Evolutionary conservation across 1,140 invertebrate species (phyloP).

Genomic region (Dreissena polymorpha): DNA sequence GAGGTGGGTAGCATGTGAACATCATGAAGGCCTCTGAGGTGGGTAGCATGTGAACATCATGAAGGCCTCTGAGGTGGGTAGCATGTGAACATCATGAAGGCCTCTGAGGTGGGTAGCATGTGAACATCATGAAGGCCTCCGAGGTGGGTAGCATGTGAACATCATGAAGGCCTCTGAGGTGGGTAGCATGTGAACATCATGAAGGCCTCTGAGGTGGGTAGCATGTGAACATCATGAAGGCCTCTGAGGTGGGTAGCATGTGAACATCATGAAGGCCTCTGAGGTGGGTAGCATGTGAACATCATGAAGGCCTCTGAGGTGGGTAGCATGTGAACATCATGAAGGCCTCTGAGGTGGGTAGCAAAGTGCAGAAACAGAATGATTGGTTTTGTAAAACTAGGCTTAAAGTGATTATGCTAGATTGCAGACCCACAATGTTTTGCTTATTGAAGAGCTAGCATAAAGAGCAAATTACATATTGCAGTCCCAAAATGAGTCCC

Average conservation of each 20-base stretch:
- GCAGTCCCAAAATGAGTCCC: too few species aligned
- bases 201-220: slow-evolving; percentile 90
- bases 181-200: slow-evolving; percentile 90
- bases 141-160: slow-evolving; percentile 94
- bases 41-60: slow-evolving; percentile 90
- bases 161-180: slow-evolving; percentile 88
- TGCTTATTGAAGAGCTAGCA: too few species aligned
- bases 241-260: slow-evolving; percentile 95
- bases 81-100: slow-evolving; percentile 87
- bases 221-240: slow-evolving; percentile 87
- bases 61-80: slow-evolving; percentile 90
- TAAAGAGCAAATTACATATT: too few species aligned
- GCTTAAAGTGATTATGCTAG: too few species aligned
- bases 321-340: slow-evolving; percentile 90
- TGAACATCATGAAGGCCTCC: slow-evolving; percentile 84
- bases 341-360: slow-evolving; percentile 76
- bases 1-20: slow-evolving; percentile 95
- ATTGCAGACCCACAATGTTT: too few species aligned
- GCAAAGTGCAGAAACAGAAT: background rate
- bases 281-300: slow-evolving; percentile 95
- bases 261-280: slow-evolving; percentile 85
- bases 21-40: slow-evolving; percentile 88
- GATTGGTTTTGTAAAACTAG: too few species aligned
- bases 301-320: slow-evolving; percentile 88
- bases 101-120: slow-evolving; percentile 95